These are phyloP conservation scores for Prionailurus bengalensis DNA, from an alignment of 2,113 vertebrate species.

Conservation along the genomic window DNA sequence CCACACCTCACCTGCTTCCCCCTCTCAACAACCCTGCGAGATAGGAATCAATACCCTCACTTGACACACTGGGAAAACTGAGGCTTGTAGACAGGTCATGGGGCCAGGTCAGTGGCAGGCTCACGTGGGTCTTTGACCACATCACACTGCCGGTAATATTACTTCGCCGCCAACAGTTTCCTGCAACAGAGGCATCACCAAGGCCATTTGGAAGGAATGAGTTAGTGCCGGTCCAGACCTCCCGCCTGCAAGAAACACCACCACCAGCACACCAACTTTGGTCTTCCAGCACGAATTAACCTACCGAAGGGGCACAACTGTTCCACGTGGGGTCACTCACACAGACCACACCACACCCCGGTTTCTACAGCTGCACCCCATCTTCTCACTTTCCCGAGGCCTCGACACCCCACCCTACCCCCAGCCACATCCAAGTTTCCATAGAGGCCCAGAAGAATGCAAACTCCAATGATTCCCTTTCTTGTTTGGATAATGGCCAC, in stretches of 20 bases:
- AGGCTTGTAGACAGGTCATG: not conserved
- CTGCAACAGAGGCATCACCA: not conserved
- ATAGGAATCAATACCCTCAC: not conserved
- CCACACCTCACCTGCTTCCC: not conserved
- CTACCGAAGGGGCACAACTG: too few relatives aligned
- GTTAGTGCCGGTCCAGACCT: not conserved
- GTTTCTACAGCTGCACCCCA: not conserved
- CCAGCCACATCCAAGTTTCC: not conserved
- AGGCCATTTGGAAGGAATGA: not conserved
- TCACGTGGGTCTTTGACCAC: not conserved
- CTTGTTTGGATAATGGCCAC: constrained; percentile 57
- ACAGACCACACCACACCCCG: accelerated
- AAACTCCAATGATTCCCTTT: constrained; percentile 16
- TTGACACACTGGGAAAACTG: not conserved
- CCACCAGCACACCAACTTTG: too few relatives aligned
- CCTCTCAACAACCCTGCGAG: not conserved
- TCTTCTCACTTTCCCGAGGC: not conserved
- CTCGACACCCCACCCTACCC: too few relatives aligned
- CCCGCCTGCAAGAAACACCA: not conserved
- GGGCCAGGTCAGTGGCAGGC: not conserved
- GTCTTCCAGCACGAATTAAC: not conserved
- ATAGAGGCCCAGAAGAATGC: constrained; percentile 23
- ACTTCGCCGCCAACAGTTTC: not conserved
- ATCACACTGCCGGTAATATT: not conserved
- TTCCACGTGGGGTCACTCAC: not conserved